A percentile compares a stretch with the other conserved stretches of the same genome.
Conservation (phyloP, 2,797 vertebrate genomes). For the Schizopygopsis malacanthus region DNA sequence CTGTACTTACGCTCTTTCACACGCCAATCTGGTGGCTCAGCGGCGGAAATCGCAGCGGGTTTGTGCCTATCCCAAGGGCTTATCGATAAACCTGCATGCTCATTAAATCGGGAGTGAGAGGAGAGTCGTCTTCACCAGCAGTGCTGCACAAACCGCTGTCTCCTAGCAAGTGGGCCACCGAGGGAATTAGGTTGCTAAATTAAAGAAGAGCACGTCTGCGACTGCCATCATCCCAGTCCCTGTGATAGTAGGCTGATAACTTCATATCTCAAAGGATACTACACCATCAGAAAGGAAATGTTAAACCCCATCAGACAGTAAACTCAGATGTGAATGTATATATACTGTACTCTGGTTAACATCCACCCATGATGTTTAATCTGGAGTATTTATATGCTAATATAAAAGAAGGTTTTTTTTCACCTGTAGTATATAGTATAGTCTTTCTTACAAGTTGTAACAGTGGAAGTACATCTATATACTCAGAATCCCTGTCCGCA, state of each 20-base stretch:
- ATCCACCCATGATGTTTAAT: neutral
- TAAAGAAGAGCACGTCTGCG: slow-evolving; percentile 47
- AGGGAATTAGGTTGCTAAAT: slow-evolving; percentile 55
- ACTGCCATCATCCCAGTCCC: slow-evolving; percentile 26
- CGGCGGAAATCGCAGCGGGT: slow-evolving; percentile 36
- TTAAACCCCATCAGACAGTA: slow-evolving; percentile 33
- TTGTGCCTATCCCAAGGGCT: slow-evolving; percentile 49
- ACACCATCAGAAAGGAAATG: slow-evolving; percentile 32
- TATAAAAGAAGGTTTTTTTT: neutral
- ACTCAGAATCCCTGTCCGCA: neutral
- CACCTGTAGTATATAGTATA: neutral
- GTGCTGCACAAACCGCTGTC: slow-evolving; percentile 20
- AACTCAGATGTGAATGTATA: slow-evolving; percentile 14
- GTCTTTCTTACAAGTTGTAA: slow-evolving; percentile 19
- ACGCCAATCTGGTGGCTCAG: slow-evolving; percentile 23
- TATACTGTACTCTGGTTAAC: neutral
- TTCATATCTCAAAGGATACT: slow-evolving; percentile 50
- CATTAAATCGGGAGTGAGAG: slow-evolving; percentile 56
- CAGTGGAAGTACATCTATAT: neutral
- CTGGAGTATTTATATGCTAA: neutral
- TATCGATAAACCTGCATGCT: slow-evolving; percentile 60
- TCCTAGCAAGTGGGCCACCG: slow-evolving; percentile 30
- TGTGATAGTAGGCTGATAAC: slow-evolving; percentile 54
- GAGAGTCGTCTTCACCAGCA: slow-evolving; percentile 41
- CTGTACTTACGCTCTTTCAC: slow-evolving; percentile 37